A percentile compares a stretch with the other conserved stretches of the same genome.
Evolutionary conservation across 2,797 vertebrate genomes (phyloP).

Genomic region (Dryobates pubescens): DNA sequence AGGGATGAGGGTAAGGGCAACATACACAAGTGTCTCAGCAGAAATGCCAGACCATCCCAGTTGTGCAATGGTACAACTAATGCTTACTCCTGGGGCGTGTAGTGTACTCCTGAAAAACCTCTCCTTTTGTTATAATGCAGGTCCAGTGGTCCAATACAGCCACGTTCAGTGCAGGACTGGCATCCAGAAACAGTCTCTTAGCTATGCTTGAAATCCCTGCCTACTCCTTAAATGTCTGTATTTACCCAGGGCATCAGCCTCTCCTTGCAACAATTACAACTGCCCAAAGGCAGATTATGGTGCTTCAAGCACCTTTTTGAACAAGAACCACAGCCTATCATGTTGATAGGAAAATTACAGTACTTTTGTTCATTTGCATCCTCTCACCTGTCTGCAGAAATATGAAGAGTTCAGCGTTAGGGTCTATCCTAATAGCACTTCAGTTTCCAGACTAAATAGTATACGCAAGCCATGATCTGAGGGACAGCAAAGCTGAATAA

Average conservation of each 20-base stretch:
- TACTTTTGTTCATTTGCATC: background rate
- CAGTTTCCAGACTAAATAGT: background rate
- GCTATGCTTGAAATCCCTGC: background rate
- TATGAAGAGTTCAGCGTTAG: background rate
- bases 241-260: background rate
- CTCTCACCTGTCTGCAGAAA: background rate
- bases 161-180: background rate
- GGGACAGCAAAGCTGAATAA: background rate
- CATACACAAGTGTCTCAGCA: background rate
- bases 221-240: background rate
- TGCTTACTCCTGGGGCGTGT: background rate
- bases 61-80: background rate
- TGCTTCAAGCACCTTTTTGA: background rate
- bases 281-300: background rate
- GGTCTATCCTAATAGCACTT: background rate
- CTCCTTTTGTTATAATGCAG: background rate
- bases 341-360: background rate
- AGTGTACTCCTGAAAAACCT: background rate
- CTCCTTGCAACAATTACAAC: background rate
- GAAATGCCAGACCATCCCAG: background rate
- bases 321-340: background rate
- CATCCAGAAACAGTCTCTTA: background rate
- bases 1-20: background rate
- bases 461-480: rapidly evolving
- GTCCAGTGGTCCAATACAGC: background rate